A percentile compares a stretch with the other conserved stretches of the same genome.
Evolutionary conservation across 2,113 vertebrate species (phyloP).

Genomic region (Rattus norvegicus): GRCr8 NC_086021.1:74138501-74139000

Average conservation of each 20-base stretch:
- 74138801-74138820: background rate
- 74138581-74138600: background rate
- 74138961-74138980: slow-evolving; percentile 14
- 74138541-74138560: background rate
- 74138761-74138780: background rate
- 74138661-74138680: background rate
- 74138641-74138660: slow-evolving; percentile 24
- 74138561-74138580: no score
- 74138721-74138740: background rate
- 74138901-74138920: background rate
- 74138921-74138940: slow-evolving; percentile 23
- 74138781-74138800: background rate
- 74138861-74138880: background rate
- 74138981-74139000: background rate
- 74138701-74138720: background rate
- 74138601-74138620: background rate
- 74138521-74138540: background rate
- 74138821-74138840: background rate
- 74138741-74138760: background rate
- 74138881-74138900: slow-evolving; percentile 8
- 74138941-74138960: background rate
- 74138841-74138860: no score
- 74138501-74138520: background rate
- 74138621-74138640: background rate
- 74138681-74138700: background rate